A percentile compares a stretch with the other conserved stretches of the same genome.
Evolutionary conservation across 2,113 vertebrate genomes (phyloP).

Genomic region (Cacatua alba): DNA sequence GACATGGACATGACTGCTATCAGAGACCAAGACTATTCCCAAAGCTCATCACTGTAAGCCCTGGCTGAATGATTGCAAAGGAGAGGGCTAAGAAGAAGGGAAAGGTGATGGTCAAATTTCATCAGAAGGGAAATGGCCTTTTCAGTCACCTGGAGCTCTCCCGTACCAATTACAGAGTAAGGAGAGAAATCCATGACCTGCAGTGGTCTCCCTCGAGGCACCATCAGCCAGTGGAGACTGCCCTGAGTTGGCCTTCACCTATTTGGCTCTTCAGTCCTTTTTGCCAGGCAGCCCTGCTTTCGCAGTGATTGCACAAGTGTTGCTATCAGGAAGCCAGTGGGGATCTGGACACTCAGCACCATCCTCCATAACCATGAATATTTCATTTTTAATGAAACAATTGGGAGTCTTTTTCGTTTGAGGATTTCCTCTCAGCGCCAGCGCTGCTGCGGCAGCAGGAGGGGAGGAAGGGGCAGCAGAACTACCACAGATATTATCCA

Average conservation of each 20-base stretch:
- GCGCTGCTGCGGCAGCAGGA: background rate
- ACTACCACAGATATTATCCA: background rate
- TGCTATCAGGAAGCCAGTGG: background rate
- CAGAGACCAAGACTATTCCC: background rate
- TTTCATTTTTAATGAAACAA: slow-evolving; percentile 27
- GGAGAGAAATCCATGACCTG: background rate
- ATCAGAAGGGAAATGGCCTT: background rate
- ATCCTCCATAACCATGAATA: background rate
- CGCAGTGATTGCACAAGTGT: background rate
- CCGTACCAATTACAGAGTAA: background rate
- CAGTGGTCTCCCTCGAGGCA: background rate
- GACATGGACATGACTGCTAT: background rate
- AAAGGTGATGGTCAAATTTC: background rate
- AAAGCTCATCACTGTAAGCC: background rate
- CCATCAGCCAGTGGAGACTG: background rate
- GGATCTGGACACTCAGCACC: background rate
- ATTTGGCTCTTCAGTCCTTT: background rate
- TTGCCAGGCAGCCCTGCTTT: background rate
- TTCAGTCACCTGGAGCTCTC: background rate
- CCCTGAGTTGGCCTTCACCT: background rate
- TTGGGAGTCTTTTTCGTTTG: background rate
- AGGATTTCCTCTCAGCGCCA: background rate
- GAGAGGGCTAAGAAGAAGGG: background rate
- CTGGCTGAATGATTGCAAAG: background rate
- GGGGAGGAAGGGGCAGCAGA: background rate